Evolutionary conservation across 2,888 invertebrate genomes (phyloP).

Genomic region (Stomorhina lunata): DNA sequence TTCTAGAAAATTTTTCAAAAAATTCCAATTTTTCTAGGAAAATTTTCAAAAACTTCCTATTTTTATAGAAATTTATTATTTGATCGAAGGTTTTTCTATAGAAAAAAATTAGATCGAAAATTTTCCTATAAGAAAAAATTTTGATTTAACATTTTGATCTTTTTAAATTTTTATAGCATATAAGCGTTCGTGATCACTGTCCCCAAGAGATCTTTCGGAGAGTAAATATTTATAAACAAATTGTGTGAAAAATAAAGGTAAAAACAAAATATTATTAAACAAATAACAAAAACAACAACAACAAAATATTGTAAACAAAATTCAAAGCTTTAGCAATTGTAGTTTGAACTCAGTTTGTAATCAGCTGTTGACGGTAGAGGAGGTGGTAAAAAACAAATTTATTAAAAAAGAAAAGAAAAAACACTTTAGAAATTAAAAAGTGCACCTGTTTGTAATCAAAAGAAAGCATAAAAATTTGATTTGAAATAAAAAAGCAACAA

Average conservation of each 20-base stretch:
- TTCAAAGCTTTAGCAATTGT: conserved; percentile 40
- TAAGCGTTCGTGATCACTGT: not conserved
- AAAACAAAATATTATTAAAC: conserved; percentile 1
- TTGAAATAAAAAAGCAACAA: not conserved
- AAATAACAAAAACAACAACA: conserved; percentile 10
- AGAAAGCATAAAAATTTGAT: not conserved
- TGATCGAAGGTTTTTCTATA: too few species aligned
- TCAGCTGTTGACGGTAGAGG: conserved; percentile 45
- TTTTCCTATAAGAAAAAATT: too few species aligned
- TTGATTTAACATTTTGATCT: too few species aligned
- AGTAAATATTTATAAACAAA: conserved; percentile 17
- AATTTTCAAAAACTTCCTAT: too few species aligned
- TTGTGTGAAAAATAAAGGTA: conserved; percentile 19
- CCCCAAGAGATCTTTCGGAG: not conserved
- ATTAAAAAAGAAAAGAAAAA: not conserved
- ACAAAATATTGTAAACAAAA: too few species aligned
- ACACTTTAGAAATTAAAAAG: not conserved
- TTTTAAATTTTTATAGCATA: too few species aligned
- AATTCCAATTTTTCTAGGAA: too few species aligned
- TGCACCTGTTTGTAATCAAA: not conserved
- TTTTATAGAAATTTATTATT: too few species aligned
- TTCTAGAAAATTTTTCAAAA: too few species aligned
- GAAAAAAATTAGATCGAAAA: too few species aligned
- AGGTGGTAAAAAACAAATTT: conserved; percentile 19
- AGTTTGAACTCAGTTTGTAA: conserved; percentile 54